Evolutionary conservation across 1,140 invertebrate genomes (phyloP), one percentile per base, ranked within the genome.

Genomic region (Wiebesia pumilae): DNA sequence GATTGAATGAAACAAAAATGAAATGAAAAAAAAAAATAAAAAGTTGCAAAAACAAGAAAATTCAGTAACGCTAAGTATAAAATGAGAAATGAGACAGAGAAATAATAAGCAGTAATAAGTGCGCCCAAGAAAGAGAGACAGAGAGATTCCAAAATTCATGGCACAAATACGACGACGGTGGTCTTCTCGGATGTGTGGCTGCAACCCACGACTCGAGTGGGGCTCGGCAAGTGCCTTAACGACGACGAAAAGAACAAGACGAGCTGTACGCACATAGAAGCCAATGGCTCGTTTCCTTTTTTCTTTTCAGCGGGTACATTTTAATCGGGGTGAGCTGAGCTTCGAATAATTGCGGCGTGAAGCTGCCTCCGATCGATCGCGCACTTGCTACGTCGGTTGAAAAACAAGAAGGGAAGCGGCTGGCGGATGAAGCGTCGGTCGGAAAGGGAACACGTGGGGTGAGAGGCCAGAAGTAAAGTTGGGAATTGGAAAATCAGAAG

Each of bases 131-230:
- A n/a, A 58, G 35, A 35, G 58, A 81, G 67, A 78, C 65, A 78
- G 79, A 75, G 24, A 43, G 19, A 86, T 86, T 86, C 77, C 73
- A 83, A 87, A 88, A 88, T 90, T 89, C 87, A 89, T 90, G 85
- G 87, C 87, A 73, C 21, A 78, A 78, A 79, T 30, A 67, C 87
- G 77, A 89, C 80, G 73, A 86, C 65, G 87, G 88, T 89, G 89
- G 88, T 89, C 88, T 79, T 33, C 40, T 78, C 35, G 21, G 30
- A 33, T 10, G 51, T 24, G 51, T 16, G 51, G 51, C 21, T 27
- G 24, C 58, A 27, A 27, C 24, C 24, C 24, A 62, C 58, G 14
- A 54, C 51, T 54, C 51, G 51, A 47, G 43, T 12, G 51, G 10
- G 19, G 19, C 51, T 54, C 51, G 1, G 24, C 24, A 10, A 62